phyloP scores from a whole-genome alignment of 2,888 invertebrate genomes.

The Lithosia quadra region DNA sequence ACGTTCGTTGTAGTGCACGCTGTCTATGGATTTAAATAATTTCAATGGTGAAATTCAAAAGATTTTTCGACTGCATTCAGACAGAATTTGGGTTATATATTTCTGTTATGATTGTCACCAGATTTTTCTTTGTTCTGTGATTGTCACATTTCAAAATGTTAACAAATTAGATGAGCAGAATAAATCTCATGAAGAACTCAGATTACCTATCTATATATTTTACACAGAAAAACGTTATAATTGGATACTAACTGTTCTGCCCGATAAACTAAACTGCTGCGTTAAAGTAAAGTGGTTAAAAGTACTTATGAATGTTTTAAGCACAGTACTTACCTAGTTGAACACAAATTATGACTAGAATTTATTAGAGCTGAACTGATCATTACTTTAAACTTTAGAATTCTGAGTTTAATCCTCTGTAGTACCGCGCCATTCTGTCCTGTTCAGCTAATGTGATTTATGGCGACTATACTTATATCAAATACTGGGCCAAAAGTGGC shows the following conservation, averaged over 20 bases:
- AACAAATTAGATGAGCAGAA: too few species aligned
- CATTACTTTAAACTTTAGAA: background rate
- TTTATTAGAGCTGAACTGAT: background rate
- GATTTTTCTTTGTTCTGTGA: too few species aligned
- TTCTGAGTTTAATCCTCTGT: background rate
- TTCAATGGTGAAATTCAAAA: background rate
- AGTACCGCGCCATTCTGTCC: background rate
- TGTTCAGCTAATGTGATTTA: background rate
- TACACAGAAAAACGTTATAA: too few species aligned
- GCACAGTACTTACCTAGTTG: background rate
- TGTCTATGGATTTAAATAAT: background rate
- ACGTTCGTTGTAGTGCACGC: background rate
- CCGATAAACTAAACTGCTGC: background rate
- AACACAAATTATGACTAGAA: background rate
- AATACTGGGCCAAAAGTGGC: slow-evolving; percentile 54
- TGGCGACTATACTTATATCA: slow-evolving; percentile 50
- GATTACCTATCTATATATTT: too few species aligned
- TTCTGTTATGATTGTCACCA: too few species aligned
- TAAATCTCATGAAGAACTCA: too few species aligned
- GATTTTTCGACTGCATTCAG: background rate
- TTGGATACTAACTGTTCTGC: too few species aligned
- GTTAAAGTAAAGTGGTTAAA: background rate
- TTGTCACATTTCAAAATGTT: background rate
- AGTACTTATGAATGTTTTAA: background rate
- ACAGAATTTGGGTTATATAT: background rate